Base-by-base conservation (phyloP, 2,888 invertebrate genomes). In the Neoitamus cyanurus region DNA sequence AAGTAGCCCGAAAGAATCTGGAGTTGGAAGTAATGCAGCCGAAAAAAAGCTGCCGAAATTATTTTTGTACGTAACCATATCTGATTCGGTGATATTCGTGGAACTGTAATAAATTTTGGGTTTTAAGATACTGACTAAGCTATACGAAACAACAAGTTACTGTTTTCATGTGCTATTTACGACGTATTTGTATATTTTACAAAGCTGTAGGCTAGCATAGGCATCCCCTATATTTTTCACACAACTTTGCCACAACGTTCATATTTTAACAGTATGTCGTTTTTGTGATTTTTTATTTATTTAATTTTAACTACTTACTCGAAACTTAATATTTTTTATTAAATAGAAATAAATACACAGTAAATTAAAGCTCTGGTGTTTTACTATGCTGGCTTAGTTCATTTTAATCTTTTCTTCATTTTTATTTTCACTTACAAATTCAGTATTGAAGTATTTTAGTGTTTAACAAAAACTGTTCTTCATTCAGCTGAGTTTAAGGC, bases 301-400 rank as follows among this genome's bases (percentile, higher is more conserved):
- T 82, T 82, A 82, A 80, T 80, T 82, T 83, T 83, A 72, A 83
- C n/a, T 83, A 83, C 83, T 83, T 83, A 83, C 37, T 70, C 69
- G 25, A 83, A 83, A 83, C 83, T 83, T 83, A 83, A 83, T 83
- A 72, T 72, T 83, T 83, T 83, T 83, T 70, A 83, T 69, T 7
- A 58, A n/a, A 69, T 83, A 83, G 83, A 70, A 80, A 80, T 80
- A 80, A 80, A 31, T 80, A 75, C 34, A 37, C 58, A 48, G 11
- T 58, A 80, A 80, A 34, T 13, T 77, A 28, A 46, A 75, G 37
- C 25, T 20, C 36, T 37, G 1, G 4, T 31, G 31, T 70, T 70
- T 70, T 70, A 31, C 3, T 25, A 0, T 9, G 25, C 3, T 5
- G 15, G 11, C 25, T 58, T 20, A 1, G n/a, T 0, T 6, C 3